Base-by-base conservation (phyloP, 2,797 vertebrate genomes). In the Prionace glauca region DNA sequence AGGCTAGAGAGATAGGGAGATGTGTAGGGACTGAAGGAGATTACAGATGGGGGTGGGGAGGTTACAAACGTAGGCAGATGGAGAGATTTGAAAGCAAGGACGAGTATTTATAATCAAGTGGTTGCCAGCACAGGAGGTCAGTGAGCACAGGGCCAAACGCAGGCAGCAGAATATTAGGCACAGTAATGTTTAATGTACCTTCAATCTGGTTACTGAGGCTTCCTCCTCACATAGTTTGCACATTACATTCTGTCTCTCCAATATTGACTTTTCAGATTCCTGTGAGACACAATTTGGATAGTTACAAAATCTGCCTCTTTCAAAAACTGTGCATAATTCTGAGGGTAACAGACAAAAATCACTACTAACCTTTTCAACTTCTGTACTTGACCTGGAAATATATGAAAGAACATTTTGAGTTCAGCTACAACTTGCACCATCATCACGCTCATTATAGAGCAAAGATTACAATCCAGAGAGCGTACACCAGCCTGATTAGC, bases 181-280 rank as follows among this genome's bases (percentile, higher is more conserved):
- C 8, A 9, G 12, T 20, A 26, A 22, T 74, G 14, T 60, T 95
- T 2, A 32, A 74, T 26, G 96, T 97, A 99, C 99, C 98, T 99
- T 98, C 1, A 96, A 96, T 94, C 96, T 97, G 88, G 97, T 96
- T 36, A 97, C 96, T 26, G 97, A 98, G 96, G 97, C 97, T 2
- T 98, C 97, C 60, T 98, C 96, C 95, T 96, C 97, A 97, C 99
- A 99, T 67, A 99, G 97, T 10, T 97, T 96, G 96, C 99, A 99
- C 81, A 98, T 26, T 45, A 96, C 97, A 77, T 77, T 77, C 71
- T 71, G 50, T 2, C 45, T n/a, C 22, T 74, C 71, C 93, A 45
- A 45, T 32, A 36, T 20, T 7, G 69, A 94, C 11, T 26, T 12
- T 29, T 45, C 67, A 14, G 92, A 24, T 50, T 16, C 93, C 93